Base-by-base conservation (phyloP, 2,888 invertebrate species). In the Amaurobius ferox region DNA sequence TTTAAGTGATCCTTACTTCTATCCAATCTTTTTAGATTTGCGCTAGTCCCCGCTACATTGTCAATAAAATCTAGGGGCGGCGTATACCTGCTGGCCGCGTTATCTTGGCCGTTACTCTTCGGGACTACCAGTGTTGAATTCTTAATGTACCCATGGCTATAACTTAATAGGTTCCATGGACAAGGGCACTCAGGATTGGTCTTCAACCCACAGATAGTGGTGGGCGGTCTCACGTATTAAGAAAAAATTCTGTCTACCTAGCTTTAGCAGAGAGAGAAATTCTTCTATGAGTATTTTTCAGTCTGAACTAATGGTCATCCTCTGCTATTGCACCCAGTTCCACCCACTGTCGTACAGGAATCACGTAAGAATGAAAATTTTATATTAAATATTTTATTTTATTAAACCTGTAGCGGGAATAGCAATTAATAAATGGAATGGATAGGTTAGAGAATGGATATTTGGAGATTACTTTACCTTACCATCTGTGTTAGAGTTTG, bases 41-140 rank as follows among this genome's bases (percentile, higher is more conserved):
- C 35, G 11, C 35, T 35, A 7, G 13, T 11, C 13, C 44, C n/a
- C n/a, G 9, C 44, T 44, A 2, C 16, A 16, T 16, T n/a, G 16
- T 16, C n/a, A 44, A 2, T 44, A 44, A 44, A 44, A 16, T 44
- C 2, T 44, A 5, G 16, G 16, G 44, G 16, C 2, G 44, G 11
- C 44, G 16, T n/a, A n/a, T n/a, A 9, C 2, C 44, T 35, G 9
- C 9, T 9, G 9, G 35, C 9, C 16, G 16, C 23, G 19, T 79
- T 79, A 79, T 71, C 71, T 79, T 32, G 16, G 0, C 23, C 16
- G 26, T 71, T 62, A 79, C 70, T 79, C 19, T 19, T 16, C 28
- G 62, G 73, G 61, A 70, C 81, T 74, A 74, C 81, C 74, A 68
- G 81, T 62, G 29, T 81, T 74, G 81, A 81, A 81, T 81, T 23